Evolutionary conservation across 2,113 vertebrate genomes (phyloP).

Genomic region (Lagopus leucura): DNA sequence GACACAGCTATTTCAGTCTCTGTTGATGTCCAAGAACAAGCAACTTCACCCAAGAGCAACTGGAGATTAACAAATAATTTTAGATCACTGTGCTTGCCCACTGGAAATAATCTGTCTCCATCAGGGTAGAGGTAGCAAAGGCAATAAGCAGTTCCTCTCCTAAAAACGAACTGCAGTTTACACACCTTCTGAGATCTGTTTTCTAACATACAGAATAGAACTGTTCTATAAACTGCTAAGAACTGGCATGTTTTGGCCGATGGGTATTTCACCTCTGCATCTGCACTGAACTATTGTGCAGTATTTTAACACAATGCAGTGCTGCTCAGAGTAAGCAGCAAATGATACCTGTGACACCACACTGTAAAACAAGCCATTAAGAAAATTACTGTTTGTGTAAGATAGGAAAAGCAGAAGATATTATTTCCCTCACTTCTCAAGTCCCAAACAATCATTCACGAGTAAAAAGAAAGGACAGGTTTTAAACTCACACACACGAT

Average conservation of each 20-base stretch:
- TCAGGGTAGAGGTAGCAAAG: not conserved
- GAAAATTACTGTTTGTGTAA: not conserved
- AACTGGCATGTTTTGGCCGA: not conserved
- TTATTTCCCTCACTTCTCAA: not conserved
- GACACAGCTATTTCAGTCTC: slow-evolving; percentile 52
- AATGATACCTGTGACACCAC: not conserved
- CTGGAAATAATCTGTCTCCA: slow-evolving; percentile 35
- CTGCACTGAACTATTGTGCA: not conserved
- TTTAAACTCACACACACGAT: not conserved
- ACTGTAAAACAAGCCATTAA: not conserved
- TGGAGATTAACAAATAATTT: slow-evolving; percentile 65
- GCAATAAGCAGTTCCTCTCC: not conserved
- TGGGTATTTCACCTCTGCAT: not conserved
- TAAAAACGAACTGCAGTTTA: not conserved
- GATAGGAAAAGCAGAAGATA: not conserved
- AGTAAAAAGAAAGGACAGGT: not conserved
- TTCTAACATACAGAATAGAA: not conserved
- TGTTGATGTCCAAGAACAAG: slow-evolving; percentile 34
- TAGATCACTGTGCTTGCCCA: not conserved
- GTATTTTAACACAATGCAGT: not conserved
- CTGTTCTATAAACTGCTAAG: not conserved
- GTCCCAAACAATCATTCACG: not conserved
- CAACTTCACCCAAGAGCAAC: slow-evolving; percentile 46
- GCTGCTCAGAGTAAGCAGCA: not conserved
- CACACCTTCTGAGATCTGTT: not conserved